These are phyloP conservation scores for Dascillus cervinus DNA, from an alignment of 2,888 invertebrate genomes.

Conservation along the genomic window DNA sequence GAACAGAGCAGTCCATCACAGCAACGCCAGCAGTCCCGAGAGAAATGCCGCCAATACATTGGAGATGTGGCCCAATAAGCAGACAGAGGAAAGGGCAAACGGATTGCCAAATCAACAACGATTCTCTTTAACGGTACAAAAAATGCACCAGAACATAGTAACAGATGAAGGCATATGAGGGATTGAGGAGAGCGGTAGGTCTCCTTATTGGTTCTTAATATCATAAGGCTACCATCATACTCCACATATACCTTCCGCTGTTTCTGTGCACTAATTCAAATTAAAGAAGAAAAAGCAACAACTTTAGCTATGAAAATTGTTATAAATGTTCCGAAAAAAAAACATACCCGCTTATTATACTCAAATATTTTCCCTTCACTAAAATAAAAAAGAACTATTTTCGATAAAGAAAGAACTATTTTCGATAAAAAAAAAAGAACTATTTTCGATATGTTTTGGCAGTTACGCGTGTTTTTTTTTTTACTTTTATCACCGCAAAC, in stretches of 20 bases:
- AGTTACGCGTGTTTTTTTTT: too few species aligned
- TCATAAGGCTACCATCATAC: slow-evolving; percentile 14
- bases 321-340: too few species aligned
- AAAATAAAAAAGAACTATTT: too few species aligned
- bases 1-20: slow-evolving; percentile 16
- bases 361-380: too few species aligned
- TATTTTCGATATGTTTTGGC: too few species aligned
- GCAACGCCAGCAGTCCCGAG: slow-evolving; percentile 31
- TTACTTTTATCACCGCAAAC: too few species aligned
- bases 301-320: slow-evolving; percentile 9
- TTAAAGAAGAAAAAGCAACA: slow-evolving; percentile 12
- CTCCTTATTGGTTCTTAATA: too few species aligned
- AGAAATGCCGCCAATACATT: slow-evolving; percentile 40
- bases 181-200: slow-evolving; percentile 23
- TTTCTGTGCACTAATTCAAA: slow-evolving; percentile 22
- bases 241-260: slow-evolving; percentile 31
- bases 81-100: slow-evolving; percentile 59
- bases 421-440: too few species aligned
- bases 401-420: too few species aligned
- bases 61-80: slow-evolving; percentile 53
- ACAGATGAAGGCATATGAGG: slow-evolving; percentile 38
- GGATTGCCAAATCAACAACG: slow-evolving; percentile 56
- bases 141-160: slow-evolving; percentile 34
- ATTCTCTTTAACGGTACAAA: slow-evolving; percentile 37
- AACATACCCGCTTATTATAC: too few species aligned